Conservation (phyloP, 1,140 invertebrate genomes). For the Marisa cornuarietis region DNA sequence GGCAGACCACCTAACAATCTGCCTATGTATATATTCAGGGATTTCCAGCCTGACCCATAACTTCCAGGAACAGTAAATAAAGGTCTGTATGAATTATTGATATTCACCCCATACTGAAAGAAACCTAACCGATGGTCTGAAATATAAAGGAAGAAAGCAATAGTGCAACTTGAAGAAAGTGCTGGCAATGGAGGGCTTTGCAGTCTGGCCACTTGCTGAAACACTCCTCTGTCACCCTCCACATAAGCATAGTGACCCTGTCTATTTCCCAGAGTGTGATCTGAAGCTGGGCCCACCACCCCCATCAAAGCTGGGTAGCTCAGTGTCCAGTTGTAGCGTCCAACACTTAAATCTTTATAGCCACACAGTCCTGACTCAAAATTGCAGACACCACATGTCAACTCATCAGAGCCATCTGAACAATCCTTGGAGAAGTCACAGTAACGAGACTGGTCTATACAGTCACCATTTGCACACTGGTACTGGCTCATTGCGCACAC, state of each 20-base stretch:
- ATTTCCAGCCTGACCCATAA: conserved; percentile 37
- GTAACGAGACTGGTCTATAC: conserved; percentile 40
- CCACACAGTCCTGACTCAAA: conserved; percentile 60
- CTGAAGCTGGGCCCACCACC: conserved; percentile 30
- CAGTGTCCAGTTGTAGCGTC: conserved; percentile 55
- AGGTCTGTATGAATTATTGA: conserved; percentile 24
- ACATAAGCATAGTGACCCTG: conserved; percentile 55
- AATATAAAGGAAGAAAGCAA: conserved; percentile 79
- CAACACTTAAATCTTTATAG: conserved; percentile 58
- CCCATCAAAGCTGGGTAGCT: conserved; percentile 31
- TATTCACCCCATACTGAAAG: not conserved
- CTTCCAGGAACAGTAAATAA: not conserved
- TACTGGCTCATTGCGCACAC: conserved; percentile 39
- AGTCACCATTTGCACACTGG: conserved; percentile 46
- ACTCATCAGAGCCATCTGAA: conserved; percentile 58
- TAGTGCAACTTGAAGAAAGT: conserved; percentile 47
- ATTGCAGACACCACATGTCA: conserved; percentile 55
- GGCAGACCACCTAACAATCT: not conserved
- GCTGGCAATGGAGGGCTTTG: conserved; percentile 51
- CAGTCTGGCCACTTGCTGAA: conserved; percentile 45
- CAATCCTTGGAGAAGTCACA: conserved; percentile 58
- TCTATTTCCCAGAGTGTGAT: conserved; percentile 43
- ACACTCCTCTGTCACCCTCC: conserved; percentile 51
- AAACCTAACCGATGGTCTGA: conserved; percentile 66
- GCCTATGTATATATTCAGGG: conserved; percentile 6